Evolutionary conservation across 2,113 vertebrate species (phyloP).

Genomic region (Callospermophilus lateralis): DNA sequence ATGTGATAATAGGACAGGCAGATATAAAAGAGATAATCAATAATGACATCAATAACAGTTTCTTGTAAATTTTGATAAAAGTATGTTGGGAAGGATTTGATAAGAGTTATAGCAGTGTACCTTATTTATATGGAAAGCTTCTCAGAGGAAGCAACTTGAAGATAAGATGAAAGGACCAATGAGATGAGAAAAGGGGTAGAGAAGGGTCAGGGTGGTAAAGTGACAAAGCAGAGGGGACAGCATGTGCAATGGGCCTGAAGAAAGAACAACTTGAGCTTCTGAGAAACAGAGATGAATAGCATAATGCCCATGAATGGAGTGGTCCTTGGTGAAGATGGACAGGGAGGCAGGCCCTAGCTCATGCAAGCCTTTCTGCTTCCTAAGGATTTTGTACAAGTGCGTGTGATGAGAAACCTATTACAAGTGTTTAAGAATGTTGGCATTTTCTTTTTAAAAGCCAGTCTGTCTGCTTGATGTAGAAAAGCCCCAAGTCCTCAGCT

Average conservation of each 20-base stretch:
- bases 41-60: not conserved
- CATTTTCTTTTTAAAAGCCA: slow-evolving; percentile 31
- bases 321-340: not conserved
- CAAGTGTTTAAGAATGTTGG: not conserved
- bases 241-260: not conserved
- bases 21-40: not conserved
- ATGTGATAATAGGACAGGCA: not conserved
- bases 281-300: not conserved
- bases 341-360: not conserved
- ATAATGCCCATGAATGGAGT: accelerated
- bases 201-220: not conserved
- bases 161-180: not conserved
- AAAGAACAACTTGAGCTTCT: not conserved
- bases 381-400: not conserved
- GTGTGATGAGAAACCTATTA: not conserved
- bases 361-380: not conserved
- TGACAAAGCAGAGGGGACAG: not conserved
- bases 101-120: not conserved
- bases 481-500: not conserved
- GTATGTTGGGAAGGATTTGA: not conserved
- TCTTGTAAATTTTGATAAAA: not conserved
- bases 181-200: not conserved
- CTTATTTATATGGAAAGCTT: not conserved
- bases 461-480: not conserved
- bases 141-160: slow-evolving; percentile 12